These are phyloP conservation scores for Cantharis nigra DNA, from an alignment of 2,888 invertebrate genomes.

Conservation along the genomic window DNA sequence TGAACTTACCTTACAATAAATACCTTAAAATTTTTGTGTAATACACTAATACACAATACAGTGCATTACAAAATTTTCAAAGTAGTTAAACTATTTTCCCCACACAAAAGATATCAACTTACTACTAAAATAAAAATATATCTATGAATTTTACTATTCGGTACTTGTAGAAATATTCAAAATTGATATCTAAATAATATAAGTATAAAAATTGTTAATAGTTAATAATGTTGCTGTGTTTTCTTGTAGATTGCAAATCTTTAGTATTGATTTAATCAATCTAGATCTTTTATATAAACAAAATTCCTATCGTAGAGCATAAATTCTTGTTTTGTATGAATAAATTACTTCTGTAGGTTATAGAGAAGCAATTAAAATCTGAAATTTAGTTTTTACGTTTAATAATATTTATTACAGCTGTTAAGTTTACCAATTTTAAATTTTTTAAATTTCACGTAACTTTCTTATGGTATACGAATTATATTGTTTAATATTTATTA, in stretches of 20 bases:
- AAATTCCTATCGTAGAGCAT: not conserved
- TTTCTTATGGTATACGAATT: not conserved
- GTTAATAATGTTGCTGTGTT: not conserved
- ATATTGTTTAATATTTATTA: constrained; percentile 47
- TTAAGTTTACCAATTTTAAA: not conserved
- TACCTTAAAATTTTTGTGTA: too few species aligned
- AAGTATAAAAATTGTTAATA: too few species aligned
- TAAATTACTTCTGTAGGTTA: not conserved
- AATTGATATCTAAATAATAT: too few species aligned
- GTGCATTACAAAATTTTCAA: too few species aligned
- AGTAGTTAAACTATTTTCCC: too few species aligned
- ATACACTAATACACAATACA: too few species aligned
- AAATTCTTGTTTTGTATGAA: not conserved
- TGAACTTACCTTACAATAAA: too few species aligned
- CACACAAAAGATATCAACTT: too few species aligned
- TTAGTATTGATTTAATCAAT: not conserved
- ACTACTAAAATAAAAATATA: too few species aligned
- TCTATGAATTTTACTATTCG: too few species aligned
- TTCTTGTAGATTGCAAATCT: not conserved
- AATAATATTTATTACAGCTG: not conserved
- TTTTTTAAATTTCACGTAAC: not conserved
- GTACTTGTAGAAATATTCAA: too few species aligned
- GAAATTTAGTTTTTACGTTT: not conserved
- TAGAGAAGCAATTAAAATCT: not conserved
- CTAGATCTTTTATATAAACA: not conserved